These are phyloP conservation scores for Climacteris rufus DNA, from an alignment of 2,113 vertebrate genomes.

Conservation along the genomic window DNA sequence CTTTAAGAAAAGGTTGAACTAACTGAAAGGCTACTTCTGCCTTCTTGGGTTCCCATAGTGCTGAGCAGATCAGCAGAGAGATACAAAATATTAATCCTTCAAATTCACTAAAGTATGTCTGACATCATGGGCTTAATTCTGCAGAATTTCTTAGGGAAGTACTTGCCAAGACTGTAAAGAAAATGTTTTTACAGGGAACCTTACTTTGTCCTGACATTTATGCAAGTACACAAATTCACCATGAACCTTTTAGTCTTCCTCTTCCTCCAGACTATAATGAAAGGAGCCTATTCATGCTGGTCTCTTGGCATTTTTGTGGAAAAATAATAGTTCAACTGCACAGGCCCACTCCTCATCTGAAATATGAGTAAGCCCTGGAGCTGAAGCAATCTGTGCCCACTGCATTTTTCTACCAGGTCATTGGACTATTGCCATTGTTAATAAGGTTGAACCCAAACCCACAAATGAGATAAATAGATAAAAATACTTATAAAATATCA, in stretches of 20 bases:
- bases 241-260: conserved; percentile 38
- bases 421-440: conserved; percentile 18
- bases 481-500: conserved; percentile 1
- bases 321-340: conserved; percentile 55
- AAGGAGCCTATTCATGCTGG: conserved; percentile 42
- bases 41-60: neutral
- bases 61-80: neutral
- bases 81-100: neutral
- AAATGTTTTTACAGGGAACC: conserved; percentile 52
- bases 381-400: conserved; percentile 7
- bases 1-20: neutral
- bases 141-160: neutral
- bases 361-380: conserved; percentile 17
- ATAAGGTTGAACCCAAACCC: conserved; percentile 24
- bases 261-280: conserved; percentile 46
- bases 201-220: conserved; percentile 50
- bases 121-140: conserved; percentile 8
- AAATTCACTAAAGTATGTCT: neutral
- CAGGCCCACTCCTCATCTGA: conserved; percentile 47
- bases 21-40: neutral
- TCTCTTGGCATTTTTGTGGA: conserved; percentile 40
- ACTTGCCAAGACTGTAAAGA: conserved; percentile 27
- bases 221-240: conserved; percentile 30
- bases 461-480: conserved; percentile 33
- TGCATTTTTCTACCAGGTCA: conserved; percentile 17